Evolutionary conservation across 2,797 vertebrate genomes (phyloP).

Genomic region (Eulemur coronatus): DNA sequence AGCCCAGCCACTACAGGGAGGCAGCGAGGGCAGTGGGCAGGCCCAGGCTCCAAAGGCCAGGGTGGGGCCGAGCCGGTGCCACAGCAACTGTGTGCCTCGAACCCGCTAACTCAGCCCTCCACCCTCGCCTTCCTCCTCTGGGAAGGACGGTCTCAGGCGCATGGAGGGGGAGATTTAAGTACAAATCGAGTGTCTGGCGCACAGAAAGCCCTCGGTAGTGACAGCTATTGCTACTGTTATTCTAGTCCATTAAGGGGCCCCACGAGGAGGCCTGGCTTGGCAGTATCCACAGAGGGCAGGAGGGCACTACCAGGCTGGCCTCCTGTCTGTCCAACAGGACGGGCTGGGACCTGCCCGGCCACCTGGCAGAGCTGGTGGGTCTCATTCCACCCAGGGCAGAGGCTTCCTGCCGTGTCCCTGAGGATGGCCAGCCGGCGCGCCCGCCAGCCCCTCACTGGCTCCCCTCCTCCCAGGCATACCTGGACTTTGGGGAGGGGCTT

Average conservation of each 20-base stretch:
- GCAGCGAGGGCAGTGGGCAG: not conserved
- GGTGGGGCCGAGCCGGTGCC: not conserved
- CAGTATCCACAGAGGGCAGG: not conserved
- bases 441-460: not conserved
- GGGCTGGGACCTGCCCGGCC: not conserved
- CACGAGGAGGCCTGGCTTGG: rapidly evolving
- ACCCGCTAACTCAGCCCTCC: not conserved
- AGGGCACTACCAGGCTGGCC: rapidly evolving
- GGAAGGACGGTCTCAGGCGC: rapidly evolving
- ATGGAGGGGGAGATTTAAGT: not conserved
- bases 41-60: too few species aligned
- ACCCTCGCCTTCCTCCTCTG: not conserved
- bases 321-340: not conserved
- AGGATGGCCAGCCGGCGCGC: too few species aligned
- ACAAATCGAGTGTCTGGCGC: not conserved
- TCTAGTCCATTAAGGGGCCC: not conserved
- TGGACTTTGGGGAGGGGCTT: slow-evolving; percentile 85
- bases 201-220: not conserved
- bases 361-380: not conserved
- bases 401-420: not conserved
- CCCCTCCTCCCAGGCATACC: slow-evolving; percentile 80
- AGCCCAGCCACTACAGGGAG: not conserved
- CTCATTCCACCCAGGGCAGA: not conserved
- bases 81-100: rapidly evolving
- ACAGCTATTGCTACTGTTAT: not conserved